A percentile compares a stretch with the other conserved stretches of the same genome.
Conservation (phyloP, 2,797 vertebrate genomes). For the Sebastes cheni region DNA sequence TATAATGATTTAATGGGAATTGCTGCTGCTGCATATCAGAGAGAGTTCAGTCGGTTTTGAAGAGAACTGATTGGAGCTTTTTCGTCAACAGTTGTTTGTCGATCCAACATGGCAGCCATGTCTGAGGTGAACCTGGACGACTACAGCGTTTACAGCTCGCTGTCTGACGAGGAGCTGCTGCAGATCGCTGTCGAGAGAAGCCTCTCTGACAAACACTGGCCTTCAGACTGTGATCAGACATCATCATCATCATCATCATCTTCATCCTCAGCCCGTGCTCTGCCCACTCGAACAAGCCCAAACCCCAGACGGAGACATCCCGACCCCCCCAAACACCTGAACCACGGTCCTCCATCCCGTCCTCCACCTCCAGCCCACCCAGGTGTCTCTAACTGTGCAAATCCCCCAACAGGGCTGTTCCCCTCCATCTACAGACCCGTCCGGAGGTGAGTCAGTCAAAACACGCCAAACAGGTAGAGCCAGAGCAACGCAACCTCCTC, state of each 20-base stretch:
- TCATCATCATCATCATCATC: neutral
- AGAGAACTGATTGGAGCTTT: neutral
- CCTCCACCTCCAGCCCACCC: neutral
- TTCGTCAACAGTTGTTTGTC: neutral
- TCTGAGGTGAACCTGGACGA: constrained; percentile 71
- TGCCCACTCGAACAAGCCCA: neutral
- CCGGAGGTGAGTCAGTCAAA: constrained; percentile 8
- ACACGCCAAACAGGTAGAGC: too few species aligned
- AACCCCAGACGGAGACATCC: neutral
- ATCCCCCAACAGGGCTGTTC: neutral
- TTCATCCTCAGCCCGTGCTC: neutral
- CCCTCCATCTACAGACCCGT: neutral
- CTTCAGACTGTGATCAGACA: neutral
- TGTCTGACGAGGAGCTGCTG: constrained; percentile 87
- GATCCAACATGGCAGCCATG: constrained; percentile 55
- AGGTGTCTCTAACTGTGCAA: neutral
- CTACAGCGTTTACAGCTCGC: constrained; percentile 83
- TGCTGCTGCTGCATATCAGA: neutral
- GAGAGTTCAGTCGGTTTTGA: neutral
- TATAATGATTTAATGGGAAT: neutral
- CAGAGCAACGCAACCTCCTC: too few species aligned
- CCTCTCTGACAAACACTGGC: constrained; percentile 59
- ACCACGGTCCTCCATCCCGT: neutral
- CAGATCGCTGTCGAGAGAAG: constrained; percentile 88
- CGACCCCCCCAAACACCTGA: neutral